Base-by-base conservation (phyloP, 2,113 vertebrate genomes). In the Illadopsis cleaveri region DNA sequence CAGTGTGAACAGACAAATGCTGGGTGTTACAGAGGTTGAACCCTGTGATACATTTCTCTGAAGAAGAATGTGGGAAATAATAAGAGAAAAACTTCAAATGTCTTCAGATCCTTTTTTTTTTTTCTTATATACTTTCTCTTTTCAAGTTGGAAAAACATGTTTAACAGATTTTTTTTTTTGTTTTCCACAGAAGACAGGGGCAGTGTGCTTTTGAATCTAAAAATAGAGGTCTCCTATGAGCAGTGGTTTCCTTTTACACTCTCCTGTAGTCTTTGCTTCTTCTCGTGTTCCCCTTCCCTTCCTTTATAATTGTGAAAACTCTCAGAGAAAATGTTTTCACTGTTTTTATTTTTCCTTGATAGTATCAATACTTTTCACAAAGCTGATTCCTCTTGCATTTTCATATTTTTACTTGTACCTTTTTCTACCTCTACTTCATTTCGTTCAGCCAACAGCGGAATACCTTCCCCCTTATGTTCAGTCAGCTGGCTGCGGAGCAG, bases 1-100 rank as follows among this genome's bases (percentile, higher is more conserved):
- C 83, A 95, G 21, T 72, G 56, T 61, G 61, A 89, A 57, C 57
- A 89, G 92, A 91, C 38, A 84, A 82, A 79, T 47, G 11, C 22
- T 72, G 65, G 35, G 23, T 91, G 38, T 72, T 86, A 75, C 38
- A 76, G 22, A 72, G 25, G 51, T 15, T 76, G 37, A 92, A 72
- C 12, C 20, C 25, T 90, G 31, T 75, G 44, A 86, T 44, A 92
- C 7, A 27, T 48, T 84, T 79, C 18, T 91, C 57, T 61, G 37
- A 81, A 84, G 42, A 83, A 65, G 38, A n/a, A 71, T 44, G 18
- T 62, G 57, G 13, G 20, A 61, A 75, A 65, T 81, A 73, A 68
- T 45, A 79, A 15, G 16, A 12, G 18, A 35, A 72, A 87, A 84
- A 5, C 5, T 68, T 5, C 12, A 84, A 51, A 42, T 30, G 22